Percentiles rank a stretch among this genome's conserved stretches.
Conservation (phyloP, 2,797 vertebrate genomes). For the Okamejei kenojei region DNA sequence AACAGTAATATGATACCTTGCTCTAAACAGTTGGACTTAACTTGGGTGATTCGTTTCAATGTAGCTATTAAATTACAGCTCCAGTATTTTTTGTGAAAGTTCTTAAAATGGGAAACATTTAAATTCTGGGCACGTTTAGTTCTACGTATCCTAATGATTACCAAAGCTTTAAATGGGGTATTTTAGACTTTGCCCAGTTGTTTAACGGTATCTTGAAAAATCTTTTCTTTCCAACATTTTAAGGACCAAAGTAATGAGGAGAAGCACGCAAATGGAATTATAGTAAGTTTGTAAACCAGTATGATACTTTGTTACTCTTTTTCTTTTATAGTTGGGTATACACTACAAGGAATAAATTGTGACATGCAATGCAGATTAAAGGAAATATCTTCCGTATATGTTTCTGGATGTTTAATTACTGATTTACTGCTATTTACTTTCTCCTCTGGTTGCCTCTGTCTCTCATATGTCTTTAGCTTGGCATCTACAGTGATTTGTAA, state of each 20-base stretch:
- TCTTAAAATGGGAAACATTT: constrained; percentile 8
- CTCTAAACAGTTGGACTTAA: neutral
- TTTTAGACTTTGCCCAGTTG: constrained; percentile 23
- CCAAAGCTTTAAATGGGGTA: neutral
- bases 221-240: constrained; percentile 81
- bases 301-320: constrained; percentile 42
- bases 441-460: neutral
- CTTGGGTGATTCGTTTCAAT: neutral
- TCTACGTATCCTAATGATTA: neutral
- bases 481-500: constrained; percentile 27
- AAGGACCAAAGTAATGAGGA: constrained; percentile 99
- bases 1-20: neutral
- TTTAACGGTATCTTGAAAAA: constrained; percentile 53
- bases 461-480: neutral
- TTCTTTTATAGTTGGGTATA: neutral
- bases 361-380: neutral
- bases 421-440: constrained; percentile 25
- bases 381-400: neutral
- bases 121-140: neutral
- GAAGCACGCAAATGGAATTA: constrained; percentile 97
- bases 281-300: constrained; percentile 87
- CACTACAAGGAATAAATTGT: neutral
- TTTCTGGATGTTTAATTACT: constrained; percentile 12
- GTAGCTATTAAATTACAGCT: neutral
- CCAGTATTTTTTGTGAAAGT: neutral